Evolutionary conservation across 2,888 invertebrate species (phyloP).

Genomic region (Melipona bicolor): DNA sequence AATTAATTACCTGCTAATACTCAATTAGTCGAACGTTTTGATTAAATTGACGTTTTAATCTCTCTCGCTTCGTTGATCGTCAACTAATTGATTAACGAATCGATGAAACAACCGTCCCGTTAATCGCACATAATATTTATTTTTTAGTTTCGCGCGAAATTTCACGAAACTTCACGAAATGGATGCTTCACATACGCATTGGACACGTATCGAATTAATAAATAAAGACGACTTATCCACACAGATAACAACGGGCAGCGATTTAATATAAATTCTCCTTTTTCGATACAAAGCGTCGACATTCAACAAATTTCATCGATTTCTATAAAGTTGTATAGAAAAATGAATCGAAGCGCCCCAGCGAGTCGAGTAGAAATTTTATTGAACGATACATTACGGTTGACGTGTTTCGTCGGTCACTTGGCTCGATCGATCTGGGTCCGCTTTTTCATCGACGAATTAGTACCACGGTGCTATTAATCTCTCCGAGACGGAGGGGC

Average conservation of each 20-base stretch:
- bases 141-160: neutral
- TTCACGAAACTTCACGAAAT: neutral
- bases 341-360: neutral
- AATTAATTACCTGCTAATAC: constrained; percentile 13
- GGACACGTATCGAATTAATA: neutral
- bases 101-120: neutral
- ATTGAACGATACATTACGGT: constrained; percentile 17
- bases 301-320: neutral
- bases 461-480: constrained; percentile 24
- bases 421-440: constrained; percentile 30
- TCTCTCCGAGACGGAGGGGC: constrained; percentile 2
- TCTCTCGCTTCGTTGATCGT: constrained; percentile 18
- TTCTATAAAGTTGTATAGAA: neutral
- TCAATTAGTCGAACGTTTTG: constrained; percentile 30
- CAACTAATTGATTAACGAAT: constrained; percentile 25
- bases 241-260: neutral
- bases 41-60: neutral
- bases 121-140: neutral
- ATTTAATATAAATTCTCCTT: neutral
- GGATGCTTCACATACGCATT: too few relatives aligned
- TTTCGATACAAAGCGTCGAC: neutral
- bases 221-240: neutral
- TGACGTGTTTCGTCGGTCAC: constrained; percentile 44
- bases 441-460: constrained; percentile 35
- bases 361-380: constrained; percentile 1